Percentiles rank a stretch among this genome's conserved stretches.
Evolutionary conservation across 92 coral and sea anemone species (phyloP).

Genomic region (Muricea muricata): DNA sequence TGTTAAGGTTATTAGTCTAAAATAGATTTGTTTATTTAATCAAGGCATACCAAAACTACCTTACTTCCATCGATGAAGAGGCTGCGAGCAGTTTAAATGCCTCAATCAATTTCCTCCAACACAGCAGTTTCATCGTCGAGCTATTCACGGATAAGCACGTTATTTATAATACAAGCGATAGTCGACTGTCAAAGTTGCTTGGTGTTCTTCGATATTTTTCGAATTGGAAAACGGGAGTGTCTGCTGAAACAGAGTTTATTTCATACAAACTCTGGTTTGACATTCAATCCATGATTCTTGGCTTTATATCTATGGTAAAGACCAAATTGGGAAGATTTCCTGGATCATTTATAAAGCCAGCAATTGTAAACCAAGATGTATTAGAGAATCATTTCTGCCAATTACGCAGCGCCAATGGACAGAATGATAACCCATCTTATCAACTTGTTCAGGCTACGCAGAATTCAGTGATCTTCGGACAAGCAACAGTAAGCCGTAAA

Average conservation of each 20-base stretch:
- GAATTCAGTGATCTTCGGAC: neutral
- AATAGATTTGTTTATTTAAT: neutral
- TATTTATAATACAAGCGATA: neutral
- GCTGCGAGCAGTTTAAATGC: constrained; percentile 9
- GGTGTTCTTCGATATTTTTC: constrained; percentile 11
- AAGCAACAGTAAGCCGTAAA: neutral
- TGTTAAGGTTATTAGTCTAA: too few species aligned
- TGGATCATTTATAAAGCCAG: neutral
- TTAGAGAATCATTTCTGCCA: constrained; percentile 2
- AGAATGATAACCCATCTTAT: constrained; percentile 6
- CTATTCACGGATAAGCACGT: constrained; percentile 42
- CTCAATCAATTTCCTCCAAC: constrained; percentile 38
- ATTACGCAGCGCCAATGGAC: neutral
- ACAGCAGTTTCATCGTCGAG: constrained; percentile 31
- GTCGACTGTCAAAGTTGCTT: constrained; percentile 4
- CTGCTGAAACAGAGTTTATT: neutral
- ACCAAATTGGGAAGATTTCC: neutral
- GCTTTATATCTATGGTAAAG: neutral
- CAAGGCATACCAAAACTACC: constrained; percentile 50
- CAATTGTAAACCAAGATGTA: constrained; percentile 15
- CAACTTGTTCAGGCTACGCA: neutral
- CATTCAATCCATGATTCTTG: constrained; percentile 8
- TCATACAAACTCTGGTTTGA: constrained; percentile 6
- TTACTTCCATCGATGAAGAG: constrained; percentile 25
- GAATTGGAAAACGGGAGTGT: constrained; percentile 42